Evolutionary conservation across 2,797 vertebrate species (phyloP).

Genomic region (Serranus cabrilla): DNA sequence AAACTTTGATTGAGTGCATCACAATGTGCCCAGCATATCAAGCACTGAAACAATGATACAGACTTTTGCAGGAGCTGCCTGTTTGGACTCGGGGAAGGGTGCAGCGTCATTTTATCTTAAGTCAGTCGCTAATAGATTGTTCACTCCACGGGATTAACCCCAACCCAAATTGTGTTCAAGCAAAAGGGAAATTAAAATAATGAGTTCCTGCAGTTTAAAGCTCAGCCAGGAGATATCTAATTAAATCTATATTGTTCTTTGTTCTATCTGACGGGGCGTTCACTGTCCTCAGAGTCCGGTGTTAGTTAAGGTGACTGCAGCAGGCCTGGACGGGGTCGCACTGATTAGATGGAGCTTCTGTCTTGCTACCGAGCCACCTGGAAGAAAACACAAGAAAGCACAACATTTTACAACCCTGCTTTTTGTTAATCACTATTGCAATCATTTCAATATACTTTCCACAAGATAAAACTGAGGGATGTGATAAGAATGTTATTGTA

Average conservation of each 20-base stretch:
- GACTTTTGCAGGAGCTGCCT: conserved; percentile 44
- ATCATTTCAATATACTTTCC: conserved; percentile 11
- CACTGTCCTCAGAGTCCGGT: conserved; percentile 54
- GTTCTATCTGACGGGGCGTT: conserved; percentile 51
- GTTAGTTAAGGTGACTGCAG: conserved; percentile 55
- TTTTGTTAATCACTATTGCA: conserved; percentile 13
- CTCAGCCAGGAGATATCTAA: conserved; percentile 65
- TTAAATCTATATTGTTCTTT: conserved; percentile 70
- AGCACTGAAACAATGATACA: conserved; percentile 52
- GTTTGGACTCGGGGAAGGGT: conserved; percentile 39
- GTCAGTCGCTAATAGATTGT: conserved; percentile 64
- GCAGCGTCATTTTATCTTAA: conserved; percentile 58
- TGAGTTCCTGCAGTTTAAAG: conserved; percentile 61
- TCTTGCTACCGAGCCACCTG: conserved; percentile 79
- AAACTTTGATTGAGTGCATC: conserved; percentile 77
- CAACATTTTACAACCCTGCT: neutral
- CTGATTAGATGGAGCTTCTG: conserved; percentile 32
- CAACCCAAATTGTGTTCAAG: conserved; percentile 54
- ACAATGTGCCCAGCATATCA: conserved; percentile 74
- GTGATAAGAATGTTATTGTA: neutral
- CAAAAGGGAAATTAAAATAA: conserved; percentile 70
- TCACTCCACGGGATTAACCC: conserved; percentile 61
- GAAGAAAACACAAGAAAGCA: conserved; percentile 41
- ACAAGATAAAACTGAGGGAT: conserved; percentile 1
- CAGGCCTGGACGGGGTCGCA: conserved; percentile 1